Evolutionary conservation across 2,888 invertebrate genomes (phyloP).

Genomic region (Drosophila recens): DNA sequence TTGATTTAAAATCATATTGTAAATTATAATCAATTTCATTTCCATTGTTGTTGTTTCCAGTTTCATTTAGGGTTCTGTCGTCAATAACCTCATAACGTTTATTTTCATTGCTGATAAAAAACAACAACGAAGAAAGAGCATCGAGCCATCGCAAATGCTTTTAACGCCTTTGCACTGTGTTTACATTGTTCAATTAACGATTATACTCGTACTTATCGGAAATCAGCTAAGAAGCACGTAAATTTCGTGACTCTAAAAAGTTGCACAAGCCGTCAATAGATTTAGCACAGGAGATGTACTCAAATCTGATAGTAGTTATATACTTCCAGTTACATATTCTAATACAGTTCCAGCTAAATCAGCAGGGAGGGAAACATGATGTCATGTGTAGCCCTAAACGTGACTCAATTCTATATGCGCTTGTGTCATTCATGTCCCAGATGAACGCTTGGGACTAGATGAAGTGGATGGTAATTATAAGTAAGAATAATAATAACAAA

Average conservation of each 20-base stretch:
- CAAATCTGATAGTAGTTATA: background rate
- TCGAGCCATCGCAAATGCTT: constrained; percentile 20
- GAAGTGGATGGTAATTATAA: background rate
- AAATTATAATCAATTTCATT: constrained; percentile 47
- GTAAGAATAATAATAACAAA: background rate
- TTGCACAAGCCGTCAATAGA: background rate
- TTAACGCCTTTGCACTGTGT: constrained; percentile 41
- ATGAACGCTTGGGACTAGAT: constrained; percentile 17
- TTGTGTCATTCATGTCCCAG: constrained; percentile 29
- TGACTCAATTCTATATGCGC: constrained; percentile 35
- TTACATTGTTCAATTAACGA: constrained; percentile 45
- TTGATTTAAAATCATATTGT: constrained; percentile 15
- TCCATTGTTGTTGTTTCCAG: constrained; percentile 3
- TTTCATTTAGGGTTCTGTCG: constrained; percentile 14
- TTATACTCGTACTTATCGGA: constrained; percentile 21
- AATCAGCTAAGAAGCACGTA: constrained; percentile 17
- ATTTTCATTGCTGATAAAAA: constrained; percentile 40
- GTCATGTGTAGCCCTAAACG: constrained; percentile 29
- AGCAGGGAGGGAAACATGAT: constrained; percentile 24
- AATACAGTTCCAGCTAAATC: background rate
- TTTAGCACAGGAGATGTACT: background rate
- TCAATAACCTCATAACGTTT: constrained; percentile 30
- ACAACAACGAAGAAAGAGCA: constrained; percentile 11
- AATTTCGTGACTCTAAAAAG: background rate
- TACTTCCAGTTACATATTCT: constrained; percentile 1